Percentiles rank a stretch among this genome's conserved stretches.
Conservation (phyloP, 64 coral and sea anemone genomes). For the Actinia equina region DNA sequence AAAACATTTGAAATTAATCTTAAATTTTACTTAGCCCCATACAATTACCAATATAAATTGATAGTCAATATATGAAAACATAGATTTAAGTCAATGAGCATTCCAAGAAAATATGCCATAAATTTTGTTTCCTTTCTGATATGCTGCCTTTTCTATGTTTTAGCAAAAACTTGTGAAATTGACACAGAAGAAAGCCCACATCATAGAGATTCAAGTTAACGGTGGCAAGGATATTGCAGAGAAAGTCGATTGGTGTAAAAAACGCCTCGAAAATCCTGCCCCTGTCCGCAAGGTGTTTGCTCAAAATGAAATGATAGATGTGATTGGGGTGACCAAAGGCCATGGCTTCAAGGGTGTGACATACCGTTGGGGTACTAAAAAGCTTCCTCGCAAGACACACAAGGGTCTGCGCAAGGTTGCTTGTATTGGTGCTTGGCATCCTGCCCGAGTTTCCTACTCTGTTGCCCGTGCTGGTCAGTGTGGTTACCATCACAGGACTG, state of each 20-base stretch:
- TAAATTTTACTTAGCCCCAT: too few relatives aligned
- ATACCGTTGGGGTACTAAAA: conserved; percentile 95
- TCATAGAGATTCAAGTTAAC: conserved; percentile 99
- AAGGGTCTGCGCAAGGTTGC: conserved; percentile 98
- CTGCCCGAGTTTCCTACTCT: conserved; percentile 87
- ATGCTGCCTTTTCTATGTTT: background rate
- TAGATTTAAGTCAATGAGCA: too few relatives aligned
- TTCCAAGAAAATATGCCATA: too few relatives aligned
- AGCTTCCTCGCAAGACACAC: conserved; percentile 98
- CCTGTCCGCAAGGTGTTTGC: conserved; percentile 90
- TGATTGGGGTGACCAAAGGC: conserved; percentile 96
- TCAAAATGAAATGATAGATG: conserved; percentile 97
- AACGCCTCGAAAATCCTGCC: conserved; percentile 95
- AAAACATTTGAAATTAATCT: too few relatives aligned
- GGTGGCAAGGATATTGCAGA: conserved; percentile 89
- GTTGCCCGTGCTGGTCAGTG: conserved; percentile 98
- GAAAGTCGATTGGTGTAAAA: conserved; percentile 93
- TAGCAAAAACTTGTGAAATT: conserved; percentile 99
- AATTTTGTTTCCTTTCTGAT: background rate
- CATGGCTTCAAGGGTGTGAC: conserved; percentile 99
- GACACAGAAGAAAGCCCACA: conserved; percentile 90
- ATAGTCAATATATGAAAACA: too few relatives aligned
- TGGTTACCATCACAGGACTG: conserved; percentile 98
- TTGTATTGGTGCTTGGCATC: conserved; percentile 99
- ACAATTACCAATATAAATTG: too few relatives aligned